These are phyloP conservation scores for Sipha flava DNA, from an alignment of 1,140 invertebrate species.

Conservation along the genomic window DNA sequence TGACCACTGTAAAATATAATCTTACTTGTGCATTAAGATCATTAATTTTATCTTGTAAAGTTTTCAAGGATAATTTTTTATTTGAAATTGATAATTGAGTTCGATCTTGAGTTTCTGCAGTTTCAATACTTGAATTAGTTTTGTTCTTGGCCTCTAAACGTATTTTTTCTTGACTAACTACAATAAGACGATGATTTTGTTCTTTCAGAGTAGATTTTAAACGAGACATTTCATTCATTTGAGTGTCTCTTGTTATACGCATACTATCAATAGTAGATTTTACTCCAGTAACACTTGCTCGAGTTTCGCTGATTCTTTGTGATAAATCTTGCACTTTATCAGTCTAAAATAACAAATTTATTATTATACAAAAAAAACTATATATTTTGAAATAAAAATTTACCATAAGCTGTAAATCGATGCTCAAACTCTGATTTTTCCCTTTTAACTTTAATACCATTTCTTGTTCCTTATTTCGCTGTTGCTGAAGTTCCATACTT, in stretches of 20 bases:
- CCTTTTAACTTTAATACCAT: constrained; percentile 81
- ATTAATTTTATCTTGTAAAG: constrained; percentile 66
- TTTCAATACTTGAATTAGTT: constrained; percentile 51
- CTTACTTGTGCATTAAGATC: constrained; percentile 55
- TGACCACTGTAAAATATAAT: constrained; percentile 20
- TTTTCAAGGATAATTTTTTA: constrained; percentile 76
- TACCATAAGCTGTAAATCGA: constrained; percentile 68
- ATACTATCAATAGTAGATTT: constrained; percentile 95
- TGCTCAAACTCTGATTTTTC: constrained; percentile 74
- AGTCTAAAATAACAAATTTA: constrained; percentile 47
- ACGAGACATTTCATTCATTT: constrained; percentile 79
- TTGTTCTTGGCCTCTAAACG: constrained; percentile 69
- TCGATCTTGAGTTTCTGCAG: constrained; percentile 44
- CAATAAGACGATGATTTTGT: constrained; percentile 62
- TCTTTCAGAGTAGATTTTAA: constrained; percentile 78
- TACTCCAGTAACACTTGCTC: constrained; percentile 79
- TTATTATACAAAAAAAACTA: neutral
- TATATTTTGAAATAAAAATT: constrained; percentile 32
- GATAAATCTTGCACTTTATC: constrained; percentile 80
- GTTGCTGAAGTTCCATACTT: constrained; percentile 71
- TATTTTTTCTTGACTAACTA: constrained; percentile 73
- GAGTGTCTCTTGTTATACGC: constrained; percentile 78
- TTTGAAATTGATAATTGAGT: constrained; percentile 64
- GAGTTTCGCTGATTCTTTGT: constrained; percentile 77
- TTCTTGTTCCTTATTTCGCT: constrained; percentile 79